Evolutionary conservation across 2,888 invertebrate species (phyloP), one percentile per base, ranked within the genome.

Genomic region (Philaethria dido): DNA sequence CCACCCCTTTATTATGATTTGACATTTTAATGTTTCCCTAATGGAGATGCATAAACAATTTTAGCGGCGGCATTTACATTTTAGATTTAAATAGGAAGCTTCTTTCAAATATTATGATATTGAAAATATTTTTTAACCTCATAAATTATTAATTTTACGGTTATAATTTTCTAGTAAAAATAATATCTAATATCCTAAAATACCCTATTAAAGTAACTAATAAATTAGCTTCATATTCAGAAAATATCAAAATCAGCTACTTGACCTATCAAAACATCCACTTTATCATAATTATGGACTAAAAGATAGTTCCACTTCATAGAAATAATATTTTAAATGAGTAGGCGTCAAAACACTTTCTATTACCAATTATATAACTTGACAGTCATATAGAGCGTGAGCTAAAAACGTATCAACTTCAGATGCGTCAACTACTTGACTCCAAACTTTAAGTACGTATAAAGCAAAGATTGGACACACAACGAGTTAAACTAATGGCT

Each of bases 1-100:
- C 55, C 71, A 61, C 72, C 74, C 74, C 69, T 74, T 69, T 63
- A 71, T 73, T 73, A 72, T 73, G 55, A 66, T 68, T 52, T 70
- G 74, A 71, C 69, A 73, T 74, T 72, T 68, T 68, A 64, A 61
- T 50, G 55, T 62, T 36, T 54, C 33, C 33, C 36, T 36, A 52
- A 62, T 62, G 20, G 22, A n/a, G 9, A 11, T 20, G 20, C n/a
- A 22, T n/a, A 22, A 42, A 3, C 16, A 33, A 33, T 29, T 29
- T 25, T 29, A 29, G 9, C 0, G 9, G 9, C n/a, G 29, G 16
- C 29, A 52, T 52, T 29, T 16, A 16, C 29, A n/a, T 52, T 52
- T 52, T 52, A 52, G 2, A 52, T 52, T 52, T 29, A 16, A 52
- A 52, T 16, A 16, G 16, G 14, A 29, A 50, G 2, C 16, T 25